Conservation (phyloP, 2,888 invertebrate genomes). For the Argyresthia goedartella region DNA sequence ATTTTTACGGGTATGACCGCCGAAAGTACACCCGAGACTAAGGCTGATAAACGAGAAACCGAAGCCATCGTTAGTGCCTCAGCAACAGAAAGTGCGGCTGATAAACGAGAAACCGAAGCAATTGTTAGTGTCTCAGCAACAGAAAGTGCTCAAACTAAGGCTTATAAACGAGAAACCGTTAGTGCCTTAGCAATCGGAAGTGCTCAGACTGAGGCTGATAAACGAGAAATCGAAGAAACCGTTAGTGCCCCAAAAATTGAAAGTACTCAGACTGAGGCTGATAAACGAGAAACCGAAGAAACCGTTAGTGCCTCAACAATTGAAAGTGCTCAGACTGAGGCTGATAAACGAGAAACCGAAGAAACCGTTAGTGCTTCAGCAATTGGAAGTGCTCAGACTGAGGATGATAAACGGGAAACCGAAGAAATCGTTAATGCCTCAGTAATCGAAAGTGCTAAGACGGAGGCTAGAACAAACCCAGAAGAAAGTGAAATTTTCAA, state of each 20-base stretch:
- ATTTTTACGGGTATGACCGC: conserved; percentile 13
- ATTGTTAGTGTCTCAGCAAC: conserved; percentile 6
- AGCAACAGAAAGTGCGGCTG: background rate
- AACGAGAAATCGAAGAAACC: conserved; percentile 6
- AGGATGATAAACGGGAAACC: background rate
- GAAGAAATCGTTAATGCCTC: background rate
- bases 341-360: conserved; percentile 10
- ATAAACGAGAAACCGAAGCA: background rate
- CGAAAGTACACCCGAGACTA: background rate
- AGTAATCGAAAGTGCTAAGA: background rate
- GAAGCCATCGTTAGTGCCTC: background rate
- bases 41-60: background rate
- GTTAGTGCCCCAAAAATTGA: conserved; percentile 8
- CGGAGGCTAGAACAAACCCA: background rate
- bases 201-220: conserved; percentile 6
- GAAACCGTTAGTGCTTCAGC: background rate
- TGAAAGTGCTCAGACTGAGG: conserved; percentile 6
- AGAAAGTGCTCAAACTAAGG: conserved; percentile 6
- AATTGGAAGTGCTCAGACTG: background rate
- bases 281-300: conserved; percentile 7
- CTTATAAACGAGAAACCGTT: conserved; percentile 8
- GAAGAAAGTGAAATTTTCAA: background rate
- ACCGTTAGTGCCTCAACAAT: conserved; percentile 5
- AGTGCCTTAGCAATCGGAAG: conserved; percentile 5
- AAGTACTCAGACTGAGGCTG: conserved; percentile 7